Evolutionary conservation across 2,113 vertebrate genomes (phyloP), one percentile per base, ranked within the genome.

Genomic region (Noturus placidus): DNA sequence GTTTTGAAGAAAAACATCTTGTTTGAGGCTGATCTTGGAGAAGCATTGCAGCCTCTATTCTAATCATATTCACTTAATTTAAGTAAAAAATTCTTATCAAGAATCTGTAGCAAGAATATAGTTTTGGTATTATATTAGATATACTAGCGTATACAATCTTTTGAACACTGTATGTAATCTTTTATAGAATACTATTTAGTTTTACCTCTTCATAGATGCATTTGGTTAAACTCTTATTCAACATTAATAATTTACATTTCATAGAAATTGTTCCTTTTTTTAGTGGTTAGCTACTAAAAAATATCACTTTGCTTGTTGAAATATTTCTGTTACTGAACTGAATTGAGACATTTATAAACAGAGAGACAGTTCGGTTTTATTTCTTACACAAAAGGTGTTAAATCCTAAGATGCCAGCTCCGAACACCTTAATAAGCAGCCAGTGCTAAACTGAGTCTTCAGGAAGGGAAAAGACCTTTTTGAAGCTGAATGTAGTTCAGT

Each of bases 361-460:
- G 59, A 69, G 52, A 83, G 2, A 80, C 27, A 7, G 8, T 79
- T 84, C 25, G 61, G 59, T 14, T 70, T 87, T 78, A 33, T 33
- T 84, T 87, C 67, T 72, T 38, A 17, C 13, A 57, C 81, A 52
- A 33, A 25, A 78, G 1, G 69, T 11, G 54, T 79, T 84, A 61
- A 54, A 56, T 67, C 61, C 46, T 33, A 70, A 61, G 65, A 83
- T 50, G 50, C 79, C 80, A 70, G 27, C 85, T 87, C 25, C 83
- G 38, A 17, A 35, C 50, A 86, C 79, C 69, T 87, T 85, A 70
- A 83, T 69, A 86, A 33, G 33, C 77, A 69, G 83, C 46, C 83
- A 77, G 65, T 87, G 82, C 54, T 17, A 33, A 80, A 57, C 2
- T 1, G 17, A 42, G 20, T 78, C 78, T 83, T 86, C 70, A 70